Base-by-base conservation (phyloP, 2,797 vertebrate species). In the Semaprochilodus insignis region DNA sequence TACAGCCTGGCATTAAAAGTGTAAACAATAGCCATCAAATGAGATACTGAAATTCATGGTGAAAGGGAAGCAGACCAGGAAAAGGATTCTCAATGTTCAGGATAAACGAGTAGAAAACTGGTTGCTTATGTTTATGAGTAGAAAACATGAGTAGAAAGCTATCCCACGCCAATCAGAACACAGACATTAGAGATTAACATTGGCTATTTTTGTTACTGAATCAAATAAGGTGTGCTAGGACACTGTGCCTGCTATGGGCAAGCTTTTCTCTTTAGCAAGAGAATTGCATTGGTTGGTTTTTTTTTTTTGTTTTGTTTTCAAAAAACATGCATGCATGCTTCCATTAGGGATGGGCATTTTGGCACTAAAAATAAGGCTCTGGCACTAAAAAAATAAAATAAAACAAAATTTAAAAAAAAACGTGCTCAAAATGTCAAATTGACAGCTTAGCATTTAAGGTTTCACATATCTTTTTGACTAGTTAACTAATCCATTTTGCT, bases 71-170 rank as follows among this genome's bases (percentile, higher is more conserved):
- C 48, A 72, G 8, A n/a, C n/a, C 2, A 25, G 17, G 17, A 6
- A 19, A 16, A 40, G 2, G 23, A 78, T 73, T 55, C 11, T 44
- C 51, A 70, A 60, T 16, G 51, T 0, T 48, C 31, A 54, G 34
- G 14, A 62, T 80, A 40, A 52, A 75, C n/a, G 31, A n/a, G 60
- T 60, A 65, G 21, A 34, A 74, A 73, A 66, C 60, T 36, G 21
- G 36, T 52, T 6, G 1, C 27, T 59, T 6, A 75, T 40, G 16
- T 80, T 27, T 66, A 27, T 51, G 77, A 19, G 57, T 34, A 63
- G 40, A 60, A 31, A 80, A 67, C 62, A 65, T n/a, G 21, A 77
- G 60, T 62, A 25, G n/a, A 67, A 79, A 70, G 74, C 66, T 48
- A 60, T 80, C 55, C 36, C 1, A 62, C 17, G 54, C 52, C 69